Base-by-base conservation (phyloP, 1,140 invertebrate genomes). In the Zelostemma sp. region DNA sequence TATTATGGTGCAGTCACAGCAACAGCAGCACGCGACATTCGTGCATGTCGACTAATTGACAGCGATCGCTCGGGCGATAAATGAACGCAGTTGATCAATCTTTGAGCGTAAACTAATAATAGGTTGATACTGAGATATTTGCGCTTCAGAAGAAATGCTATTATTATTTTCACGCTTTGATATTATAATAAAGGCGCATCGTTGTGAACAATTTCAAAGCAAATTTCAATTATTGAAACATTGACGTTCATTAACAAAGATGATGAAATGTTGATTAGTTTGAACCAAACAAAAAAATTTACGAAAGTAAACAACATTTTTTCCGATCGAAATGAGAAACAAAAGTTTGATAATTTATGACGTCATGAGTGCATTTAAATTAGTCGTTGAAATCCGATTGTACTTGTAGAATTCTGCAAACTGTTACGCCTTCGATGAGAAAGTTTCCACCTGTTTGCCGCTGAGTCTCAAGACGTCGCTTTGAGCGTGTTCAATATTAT, bases 391-490 rank as follows among this genome's bases (percentile, higher is more conserved):
- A 49, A 49, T 49, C 21, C 47, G 25, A 6, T 19, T 6, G 46
- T 19, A 25, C 14, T 15, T 49, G 9, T 19, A 49, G 14, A 31
- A 17, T 49, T 49, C 16, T 21, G 47, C 17, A 1, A 21, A 16
- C 45, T 47, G n/a, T n/a, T n/a, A 28, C 25, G 25, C 25, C 14
- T 49, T 8, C 15, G n/a, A 49, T 49, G 47, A 21, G 47, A 49
- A 49, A 49, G 14, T 33, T 49, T 33, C 25, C 47, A 49, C 25
- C 47, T 49, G 47, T 15, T 12, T 19, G 25, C 31, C 12, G 15
- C 9, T 14, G 8, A 14, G 25, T 16, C 14, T 5, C 1, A 8
- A 49, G n/a, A 49, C 21, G n/a, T 4, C 31, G 25, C 25, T 3
- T 28, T 28, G n/a, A n/a, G 8, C 25, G 25, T 8, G 25, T 28